Evolutionary conservation across 1,140 invertebrate genomes (phyloP).

Genomic region (Drosophila ambigua): DNA sequence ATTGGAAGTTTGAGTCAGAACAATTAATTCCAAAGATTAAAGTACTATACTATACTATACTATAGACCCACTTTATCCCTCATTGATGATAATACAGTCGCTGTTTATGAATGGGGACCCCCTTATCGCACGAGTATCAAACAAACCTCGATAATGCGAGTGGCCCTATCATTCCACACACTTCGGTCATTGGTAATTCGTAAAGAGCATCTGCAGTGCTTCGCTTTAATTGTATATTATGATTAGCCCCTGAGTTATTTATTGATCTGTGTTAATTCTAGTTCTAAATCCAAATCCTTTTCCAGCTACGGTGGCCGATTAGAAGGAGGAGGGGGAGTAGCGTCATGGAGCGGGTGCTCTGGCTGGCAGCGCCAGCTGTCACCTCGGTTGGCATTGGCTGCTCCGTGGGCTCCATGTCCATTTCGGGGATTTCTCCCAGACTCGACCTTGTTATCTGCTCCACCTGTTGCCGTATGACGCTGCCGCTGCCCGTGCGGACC

Average conservation of each 20-base stretch:
- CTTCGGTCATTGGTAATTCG: too few species aligned
- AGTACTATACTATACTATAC: too few species aligned
- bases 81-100: too few species aligned
- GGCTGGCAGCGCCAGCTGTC: slow-evolving; percentile 3
- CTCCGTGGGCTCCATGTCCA: slow-evolving; percentile 33
- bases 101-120: too few species aligned
- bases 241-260: slow-evolving; percentile 64
- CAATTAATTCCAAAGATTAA: too few species aligned
- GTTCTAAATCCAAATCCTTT: slow-evolving; percentile 17
- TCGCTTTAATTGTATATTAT: slow-evolving; percentile 48
- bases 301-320: slow-evolving; percentile 3
- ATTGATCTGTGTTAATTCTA: slow-evolving; percentile 26
- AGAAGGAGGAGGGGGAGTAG: neutral
- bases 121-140: too few species aligned
- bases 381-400: slow-evolving; percentile 12
- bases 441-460: slow-evolving; percentile 21
- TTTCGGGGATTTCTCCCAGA: slow-evolving; percentile 17
- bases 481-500: slow-evolving; percentile 51
- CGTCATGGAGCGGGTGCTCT: neutral
- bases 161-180: too few species aligned
- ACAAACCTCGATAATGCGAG: too few species aligned
- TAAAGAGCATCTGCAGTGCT: slow-evolving; percentile 8
- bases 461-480: slow-evolving; percentile 26
- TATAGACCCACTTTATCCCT: too few species aligned
- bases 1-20: too few species aligned